These are phyloP conservation scores for Chymomyza amoena DNA, from an alignment of 2,888 invertebrate genomes.

Conservation along the genomic window DNA sequence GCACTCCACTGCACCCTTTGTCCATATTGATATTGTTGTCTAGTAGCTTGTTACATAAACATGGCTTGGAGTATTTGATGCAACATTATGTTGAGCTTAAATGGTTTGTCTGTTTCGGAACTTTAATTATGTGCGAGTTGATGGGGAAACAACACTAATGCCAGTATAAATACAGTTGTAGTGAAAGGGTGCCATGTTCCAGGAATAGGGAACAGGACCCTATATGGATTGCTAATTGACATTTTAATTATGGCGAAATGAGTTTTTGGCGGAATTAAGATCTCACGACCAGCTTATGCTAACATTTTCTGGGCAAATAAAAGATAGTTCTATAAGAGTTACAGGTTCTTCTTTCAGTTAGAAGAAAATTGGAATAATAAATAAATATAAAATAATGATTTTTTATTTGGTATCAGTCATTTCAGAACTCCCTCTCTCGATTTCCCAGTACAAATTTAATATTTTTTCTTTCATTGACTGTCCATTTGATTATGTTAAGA, in stretches of 20 bases:
- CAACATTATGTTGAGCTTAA: constrained; percentile 45
- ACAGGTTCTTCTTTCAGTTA: too few species aligned
- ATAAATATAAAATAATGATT: too few species aligned
- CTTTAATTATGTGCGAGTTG: constrained; percentile 56
- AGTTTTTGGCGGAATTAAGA: background rate
- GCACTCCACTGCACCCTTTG: background rate
- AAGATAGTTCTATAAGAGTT: too few species aligned
- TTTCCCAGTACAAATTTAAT: too few species aligned
- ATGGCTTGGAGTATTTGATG: background rate
- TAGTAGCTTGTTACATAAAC: background rate
- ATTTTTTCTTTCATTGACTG: too few species aligned
- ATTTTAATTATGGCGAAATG: background rate
- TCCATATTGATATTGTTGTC: background rate
- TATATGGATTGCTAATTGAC: background rate
- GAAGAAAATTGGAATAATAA: too few species aligned
- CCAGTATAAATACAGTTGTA: background rate
- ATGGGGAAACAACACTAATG: constrained; percentile 13
- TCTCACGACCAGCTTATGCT: too few species aligned
- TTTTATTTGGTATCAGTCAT: too few species aligned
- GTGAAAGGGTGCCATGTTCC: background rate
- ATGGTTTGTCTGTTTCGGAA: constrained; percentile 69
- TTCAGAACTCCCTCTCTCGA: too few species aligned
- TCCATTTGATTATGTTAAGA: too few species aligned
- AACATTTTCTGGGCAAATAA: too few species aligned
- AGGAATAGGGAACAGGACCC: background rate